phyloP scores from a whole-genome alignment of 2,113 vertebrate genomes.

The Mystacornis crossleyi region DNA sequence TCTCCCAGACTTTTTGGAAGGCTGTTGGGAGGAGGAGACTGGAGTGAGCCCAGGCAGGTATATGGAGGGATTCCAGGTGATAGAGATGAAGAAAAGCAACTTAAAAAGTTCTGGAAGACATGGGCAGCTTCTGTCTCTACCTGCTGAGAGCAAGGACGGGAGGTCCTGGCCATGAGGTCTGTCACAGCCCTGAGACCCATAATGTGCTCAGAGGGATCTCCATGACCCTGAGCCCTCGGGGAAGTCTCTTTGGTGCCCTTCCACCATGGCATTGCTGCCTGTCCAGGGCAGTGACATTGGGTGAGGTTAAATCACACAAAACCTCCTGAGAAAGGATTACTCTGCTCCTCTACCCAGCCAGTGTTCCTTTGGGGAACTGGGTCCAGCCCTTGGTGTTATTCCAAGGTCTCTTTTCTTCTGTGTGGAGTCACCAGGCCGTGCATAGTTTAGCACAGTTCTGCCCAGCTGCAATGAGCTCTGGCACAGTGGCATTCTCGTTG shows the following conservation, averaged over 20 bases:
- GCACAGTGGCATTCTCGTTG: not conserved
- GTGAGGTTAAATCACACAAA: not conserved
- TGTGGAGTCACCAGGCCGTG: not conserved
- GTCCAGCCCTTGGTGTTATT: not conserved
- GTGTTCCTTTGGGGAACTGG: not conserved
- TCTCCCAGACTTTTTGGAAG: not conserved
- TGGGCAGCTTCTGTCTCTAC: not conserved
- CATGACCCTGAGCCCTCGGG: not conserved
- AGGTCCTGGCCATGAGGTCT: not conserved
- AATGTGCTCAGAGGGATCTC: not conserved
- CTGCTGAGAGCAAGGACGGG: not conserved
- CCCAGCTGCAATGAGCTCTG: not conserved
- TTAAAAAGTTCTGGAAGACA: not conserved
- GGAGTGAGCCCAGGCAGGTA: not conserved
- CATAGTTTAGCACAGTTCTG: not conserved
- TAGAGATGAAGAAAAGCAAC: not conserved
- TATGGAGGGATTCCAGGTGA: not conserved
- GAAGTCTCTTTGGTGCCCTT: not conserved
- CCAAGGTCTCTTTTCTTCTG: not conserved
- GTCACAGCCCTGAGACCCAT: not conserved
- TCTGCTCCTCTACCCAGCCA: not conserved
- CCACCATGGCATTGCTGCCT: not conserved
- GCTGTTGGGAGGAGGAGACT: not conserved
- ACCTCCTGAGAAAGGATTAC: not conserved
- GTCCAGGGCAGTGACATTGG: not conserved